Evolutionary conservation across 2,797 vertebrate genomes (phyloP).

Genomic region (Darevskia nairensis): DNA sequence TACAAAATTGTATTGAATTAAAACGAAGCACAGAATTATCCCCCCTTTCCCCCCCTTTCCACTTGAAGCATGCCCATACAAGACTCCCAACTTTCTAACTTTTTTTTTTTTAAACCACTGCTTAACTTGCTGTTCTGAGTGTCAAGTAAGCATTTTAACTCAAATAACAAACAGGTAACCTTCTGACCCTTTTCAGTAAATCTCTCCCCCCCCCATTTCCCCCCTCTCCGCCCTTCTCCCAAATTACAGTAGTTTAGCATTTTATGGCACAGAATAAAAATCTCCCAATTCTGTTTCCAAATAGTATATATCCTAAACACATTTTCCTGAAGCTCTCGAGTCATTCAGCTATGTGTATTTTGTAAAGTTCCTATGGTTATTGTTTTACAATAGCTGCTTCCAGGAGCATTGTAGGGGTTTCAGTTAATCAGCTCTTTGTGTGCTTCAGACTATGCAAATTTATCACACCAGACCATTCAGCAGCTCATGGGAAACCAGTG

Average conservation of each 20-base stretch:
- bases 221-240: constrained; percentile 61
- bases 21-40: background rate
- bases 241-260: constrained; percentile 79
- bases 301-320: constrained; percentile 78
- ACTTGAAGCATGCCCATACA: background rate
- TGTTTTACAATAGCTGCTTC: constrained; percentile 89
- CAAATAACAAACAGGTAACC: constrained; percentile 75
- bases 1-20: background rate
- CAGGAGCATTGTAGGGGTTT: constrained; percentile 91
- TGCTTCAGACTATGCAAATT: constrained; percentile 97
- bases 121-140: constrained; percentile 59
- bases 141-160: constrained; percentile 70
- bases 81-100: constrained; percentile 19
- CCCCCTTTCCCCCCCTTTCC: background rate
- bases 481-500: constrained; percentile 92
- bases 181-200: constrained; percentile 80
- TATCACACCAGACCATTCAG: constrained; percentile 93
- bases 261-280: constrained; percentile 85
- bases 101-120: constrained; percentile 50
- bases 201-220: constrained; percentile 60
- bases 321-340: constrained; percentile 81
- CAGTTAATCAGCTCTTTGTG: constrained; percentile 99
- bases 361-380: constrained; percentile 89
- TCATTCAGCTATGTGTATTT: constrained; percentile 85
- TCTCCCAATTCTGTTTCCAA: constrained; percentile 79